Base-by-base conservation (phyloP, 2,113 vertebrate genomes). In the Ceyx margarethae region DNA sequence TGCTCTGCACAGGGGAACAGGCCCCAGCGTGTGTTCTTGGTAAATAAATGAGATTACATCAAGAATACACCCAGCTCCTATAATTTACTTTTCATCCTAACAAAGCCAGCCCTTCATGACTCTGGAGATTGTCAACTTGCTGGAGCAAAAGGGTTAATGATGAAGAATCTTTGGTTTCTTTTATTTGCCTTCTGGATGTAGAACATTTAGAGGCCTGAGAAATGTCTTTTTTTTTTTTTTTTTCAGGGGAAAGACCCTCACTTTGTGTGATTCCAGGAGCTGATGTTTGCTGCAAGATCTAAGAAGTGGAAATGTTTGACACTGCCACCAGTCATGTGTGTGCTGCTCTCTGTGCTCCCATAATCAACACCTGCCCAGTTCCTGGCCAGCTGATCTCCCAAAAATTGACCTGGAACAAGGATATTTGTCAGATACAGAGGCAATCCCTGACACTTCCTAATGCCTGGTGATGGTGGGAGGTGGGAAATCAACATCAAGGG, bases 1-100 rank as follows among this genome's bases (percentile, higher is more conserved):
- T 90, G 66, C 75, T 78, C 53, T 11, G 43, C 51, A 17, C 8
- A 40, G 57, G 37, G 51, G 16, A 91, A 62, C 85, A 90, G 85
- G 85, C 48, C 71, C 33, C 62, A 81, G 71, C 10, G 0, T 82
- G 79, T 72, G 71, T 35, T 93, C 76, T 90, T 73, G 64, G 80
- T 83, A 85, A 92, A 87, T 80, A 88, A 81, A 82, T 50, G 75
- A 92, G 89, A 93, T 85, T 82, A 48, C 56, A 93, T 83, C 91
- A 92, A 90, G 76, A 81, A 54, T 79, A 89, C 72, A 82, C 67
- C 80, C 86, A 82, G 18, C 61, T 90, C 68, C 43, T 80, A 43
- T 23, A 85, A 93, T 87, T 85, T 81, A 43, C 60, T 95, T 93
- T 73, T 71, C 74, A 67, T 64, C 81, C 57, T 85, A 73, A 62